Conservation (phyloP, 2,888 invertebrate genomes). For the Heteropelma amictum region DNA sequence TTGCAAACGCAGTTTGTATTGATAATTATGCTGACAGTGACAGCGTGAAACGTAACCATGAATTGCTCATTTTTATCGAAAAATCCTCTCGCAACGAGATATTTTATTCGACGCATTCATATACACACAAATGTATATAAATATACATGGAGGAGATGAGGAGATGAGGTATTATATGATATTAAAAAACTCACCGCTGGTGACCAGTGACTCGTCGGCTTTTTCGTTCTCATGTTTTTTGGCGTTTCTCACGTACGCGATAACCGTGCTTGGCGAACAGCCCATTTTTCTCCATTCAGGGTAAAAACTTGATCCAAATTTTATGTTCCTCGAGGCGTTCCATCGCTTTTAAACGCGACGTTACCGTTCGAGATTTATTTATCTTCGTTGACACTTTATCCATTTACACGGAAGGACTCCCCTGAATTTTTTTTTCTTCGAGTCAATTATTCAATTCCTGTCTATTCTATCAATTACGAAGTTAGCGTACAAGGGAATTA, state of each 20-base stretch:
- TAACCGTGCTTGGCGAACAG: constrained; percentile 58
- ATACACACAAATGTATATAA: too few relatives aligned
- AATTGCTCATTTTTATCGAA: too few relatives aligned
- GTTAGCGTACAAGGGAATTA: background rate
- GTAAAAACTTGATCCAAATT: background rate
- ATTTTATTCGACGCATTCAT: too few relatives aligned
- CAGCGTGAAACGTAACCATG: too few relatives aligned
- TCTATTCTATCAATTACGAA: background rate
- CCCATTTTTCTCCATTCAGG: constrained; percentile 56
- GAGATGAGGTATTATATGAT: too few relatives aligned
- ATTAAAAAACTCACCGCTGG: constrained; percentile 53
- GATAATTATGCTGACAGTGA: too few relatives aligned
- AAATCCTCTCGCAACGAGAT: too few relatives aligned
- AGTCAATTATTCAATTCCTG: background rate
- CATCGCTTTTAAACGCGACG: constrained; percentile 12
- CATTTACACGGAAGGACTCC: constrained; percentile 4
- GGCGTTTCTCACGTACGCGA: constrained; percentile 54
- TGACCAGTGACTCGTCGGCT: constrained; percentile 54
- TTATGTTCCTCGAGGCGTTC: background rate
- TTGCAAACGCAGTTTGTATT: too few relatives aligned
- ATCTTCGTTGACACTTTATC: background rate
- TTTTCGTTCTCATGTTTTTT: constrained; percentile 54
- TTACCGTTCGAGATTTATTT: background rate
- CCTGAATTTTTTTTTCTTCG: background rate
- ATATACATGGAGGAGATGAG: too few relatives aligned